Percentiles rank a stretch among this genome's conserved stretches.
phyloP scores from a whole-genome alignment of 2,888 invertebrate species.

The Micoletzkya japonica region DNA sequence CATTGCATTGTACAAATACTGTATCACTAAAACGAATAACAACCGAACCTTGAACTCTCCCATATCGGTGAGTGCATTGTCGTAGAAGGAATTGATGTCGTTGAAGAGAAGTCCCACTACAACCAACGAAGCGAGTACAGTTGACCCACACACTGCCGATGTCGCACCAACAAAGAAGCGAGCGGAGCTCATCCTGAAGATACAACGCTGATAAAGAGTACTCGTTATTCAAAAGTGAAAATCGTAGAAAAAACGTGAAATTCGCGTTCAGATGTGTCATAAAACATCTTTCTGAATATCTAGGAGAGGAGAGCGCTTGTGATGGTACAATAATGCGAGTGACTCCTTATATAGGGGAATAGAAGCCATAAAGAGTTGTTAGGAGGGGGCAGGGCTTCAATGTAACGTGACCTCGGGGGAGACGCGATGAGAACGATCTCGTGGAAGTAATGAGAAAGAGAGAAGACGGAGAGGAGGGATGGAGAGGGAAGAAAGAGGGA shows the following conservation, averaged over 20 bases:
- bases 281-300: too few species aligned
- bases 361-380: too few species aligned
- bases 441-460: too few species aligned
- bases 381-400: too few species aligned
- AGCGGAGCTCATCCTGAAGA: conserved; percentile 5
- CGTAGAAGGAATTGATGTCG: conserved; percentile 54
- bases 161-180: conserved; percentile 42
- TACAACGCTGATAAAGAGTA: neutral
- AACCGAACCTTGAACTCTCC: conserved; percentile 46
- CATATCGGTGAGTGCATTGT: conserved; percentile 52
- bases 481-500: too few species aligned
- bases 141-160: conserved; percentile 45
- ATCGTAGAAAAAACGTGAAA: neutral
- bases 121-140: conserved; percentile 47
- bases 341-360: too few species aligned
- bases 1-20: neutral
- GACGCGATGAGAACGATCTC: too few species aligned
- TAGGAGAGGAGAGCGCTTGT: too few species aligned
- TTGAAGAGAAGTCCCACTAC: conserved; percentile 51
- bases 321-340: too few species aligned
- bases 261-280: too few species aligned
- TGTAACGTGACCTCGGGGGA: neutral
- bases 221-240: neutral
- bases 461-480: too few species aligned
- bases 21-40: neutral